These are phyloP conservation scores for Erythrolamprus reginae DNA, from an alignment of 2,113 vertebrate species.

Conservation along the genomic window DNA sequence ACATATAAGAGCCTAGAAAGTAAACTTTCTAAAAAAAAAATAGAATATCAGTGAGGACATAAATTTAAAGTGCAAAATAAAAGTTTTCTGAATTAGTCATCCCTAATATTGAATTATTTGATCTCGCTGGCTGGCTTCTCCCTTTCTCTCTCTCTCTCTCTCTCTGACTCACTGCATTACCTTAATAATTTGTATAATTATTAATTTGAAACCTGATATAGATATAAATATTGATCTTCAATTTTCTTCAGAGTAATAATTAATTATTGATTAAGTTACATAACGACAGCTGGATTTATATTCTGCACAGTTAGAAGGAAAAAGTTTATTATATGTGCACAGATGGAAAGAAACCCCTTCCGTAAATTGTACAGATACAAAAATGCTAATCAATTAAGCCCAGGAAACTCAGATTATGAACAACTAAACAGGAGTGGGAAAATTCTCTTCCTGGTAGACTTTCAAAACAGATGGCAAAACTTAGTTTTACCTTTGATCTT, in stretches of 20 bases:
- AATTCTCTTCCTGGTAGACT: background rate
- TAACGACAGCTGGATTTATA: constrained; percentile 41
- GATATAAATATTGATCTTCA: constrained; percentile 20
- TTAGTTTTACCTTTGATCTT: background rate
- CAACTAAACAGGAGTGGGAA: background rate
- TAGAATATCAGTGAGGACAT: constrained; percentile 30
- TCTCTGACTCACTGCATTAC: constrained; percentile 17
- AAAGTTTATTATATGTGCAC: constrained; percentile 31
- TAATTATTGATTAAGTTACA: background rate
- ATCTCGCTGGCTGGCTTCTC: background rate
- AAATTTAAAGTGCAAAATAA: background rate
- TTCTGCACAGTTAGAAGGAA: constrained; percentile 58
- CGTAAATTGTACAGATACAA: background rate
- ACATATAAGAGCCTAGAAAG: constrained; percentile 18
- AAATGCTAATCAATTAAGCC: background rate
- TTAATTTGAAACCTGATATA: constrained; percentile 4
- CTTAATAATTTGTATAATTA: background rate
- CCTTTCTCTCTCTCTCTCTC: background rate
- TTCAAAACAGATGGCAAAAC: background rate
- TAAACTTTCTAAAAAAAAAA: constrained; percentile 44
- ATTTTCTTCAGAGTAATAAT: background rate
- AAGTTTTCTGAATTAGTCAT: constrained; percentile 4
- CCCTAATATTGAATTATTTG: background rate
- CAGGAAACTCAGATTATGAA: background rate
- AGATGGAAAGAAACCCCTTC: background rate